Percentiles rank a stretch among this genome's conserved stretches.
Conservation (phyloP, 2,888 invertebrate genomes). For the Eurois occulta region DNA sequence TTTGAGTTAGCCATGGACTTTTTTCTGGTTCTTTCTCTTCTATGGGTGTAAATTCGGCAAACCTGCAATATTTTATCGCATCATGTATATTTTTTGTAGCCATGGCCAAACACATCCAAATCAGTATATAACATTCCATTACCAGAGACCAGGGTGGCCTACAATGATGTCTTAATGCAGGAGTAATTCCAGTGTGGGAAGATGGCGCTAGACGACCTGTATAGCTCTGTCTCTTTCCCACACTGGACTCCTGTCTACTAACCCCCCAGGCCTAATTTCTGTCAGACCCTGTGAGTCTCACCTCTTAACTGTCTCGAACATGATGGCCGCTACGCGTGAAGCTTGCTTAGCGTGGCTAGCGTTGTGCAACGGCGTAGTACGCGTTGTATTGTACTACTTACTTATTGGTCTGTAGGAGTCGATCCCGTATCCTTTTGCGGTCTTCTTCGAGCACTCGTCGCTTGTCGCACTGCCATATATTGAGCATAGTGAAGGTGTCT, state of each 20-base stretch:
- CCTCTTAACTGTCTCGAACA: background rate
- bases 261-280: background rate
- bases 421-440: constrained; percentile 92
- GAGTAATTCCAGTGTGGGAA: no score
- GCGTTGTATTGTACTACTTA: constrained; percentile 57
- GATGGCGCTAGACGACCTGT: no score
- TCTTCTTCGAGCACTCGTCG: constrained; percentile 93
- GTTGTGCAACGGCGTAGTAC: background rate
- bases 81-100: constrained; percentile 9
- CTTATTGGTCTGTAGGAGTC: constrained; percentile 92
- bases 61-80: constrained; percentile 83
- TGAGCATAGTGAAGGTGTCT: constrained; percentile 95
- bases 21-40: constrained; percentile 87
- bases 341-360: background rate
- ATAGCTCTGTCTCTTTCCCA: no score
- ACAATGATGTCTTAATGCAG: no score
- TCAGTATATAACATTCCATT: background rate
- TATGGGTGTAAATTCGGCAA: constrained; percentile 89
- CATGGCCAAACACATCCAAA: background rate
- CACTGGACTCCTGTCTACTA: no score
- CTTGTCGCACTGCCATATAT: constrained; percentile 94
- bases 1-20: constrained; percentile 91
- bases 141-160: background rate
- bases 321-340: background rate
- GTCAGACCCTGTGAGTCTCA: background rate